Conservation (phyloP, 2,113 vertebrate genomes). For the Megaleporinus macrocephalus region DNA sequence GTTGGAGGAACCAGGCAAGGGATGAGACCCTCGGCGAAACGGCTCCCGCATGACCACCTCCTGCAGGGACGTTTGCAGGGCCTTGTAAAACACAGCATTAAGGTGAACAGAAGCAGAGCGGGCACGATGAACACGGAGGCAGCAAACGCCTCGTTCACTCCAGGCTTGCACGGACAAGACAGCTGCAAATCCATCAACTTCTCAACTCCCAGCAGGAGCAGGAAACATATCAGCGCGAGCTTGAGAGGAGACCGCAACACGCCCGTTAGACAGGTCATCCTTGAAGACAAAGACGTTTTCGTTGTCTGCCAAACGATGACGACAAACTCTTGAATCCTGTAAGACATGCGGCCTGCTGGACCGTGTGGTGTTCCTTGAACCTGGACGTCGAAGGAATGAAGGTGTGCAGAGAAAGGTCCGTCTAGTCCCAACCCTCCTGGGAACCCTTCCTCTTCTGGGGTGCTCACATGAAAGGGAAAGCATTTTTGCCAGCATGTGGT, state of each 20-base stretch:
- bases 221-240: neutral
- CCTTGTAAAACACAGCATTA: neutral
- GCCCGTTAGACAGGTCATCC: neutral
- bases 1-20: constrained; percentile 11
- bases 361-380: neutral
- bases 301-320: neutral
- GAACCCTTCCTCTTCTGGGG: neutral
- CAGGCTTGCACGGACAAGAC: neutral
- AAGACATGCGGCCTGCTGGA: neutral
- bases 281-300: neutral
- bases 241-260: neutral
- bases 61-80: neutral
- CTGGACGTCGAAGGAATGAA: no score
- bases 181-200: neutral
- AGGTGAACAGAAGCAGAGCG: neutral
- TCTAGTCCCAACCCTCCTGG: neutral
- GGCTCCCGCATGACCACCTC: no score
- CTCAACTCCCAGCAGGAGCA: neutral
- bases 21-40: neutral
- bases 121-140: neutral
- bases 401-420: neutral
- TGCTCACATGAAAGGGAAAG: neutral
- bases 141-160: neutral
- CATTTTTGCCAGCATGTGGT: neutral
- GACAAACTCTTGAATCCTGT: neutral